These are phyloP conservation scores for Hipposideros armiger DNA, from an alignment of 2,113 vertebrate genomes.

Conservation along the genomic window DNA sequence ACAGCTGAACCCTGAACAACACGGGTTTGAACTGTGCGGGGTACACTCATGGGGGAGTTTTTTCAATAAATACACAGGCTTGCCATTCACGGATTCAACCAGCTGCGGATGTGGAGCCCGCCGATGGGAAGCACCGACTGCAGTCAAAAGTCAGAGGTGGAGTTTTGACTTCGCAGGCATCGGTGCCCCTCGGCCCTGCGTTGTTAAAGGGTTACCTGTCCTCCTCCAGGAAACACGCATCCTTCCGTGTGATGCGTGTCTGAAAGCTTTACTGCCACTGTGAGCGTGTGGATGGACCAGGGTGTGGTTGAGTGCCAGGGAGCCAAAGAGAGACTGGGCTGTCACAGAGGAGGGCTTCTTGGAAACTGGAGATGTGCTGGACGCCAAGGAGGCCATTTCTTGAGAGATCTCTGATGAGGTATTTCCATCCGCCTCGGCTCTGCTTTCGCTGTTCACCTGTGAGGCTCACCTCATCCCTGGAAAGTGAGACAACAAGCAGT, in stretches of 20 bases:
- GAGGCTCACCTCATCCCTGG: background rate
- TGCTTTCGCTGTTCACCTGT: background rate
- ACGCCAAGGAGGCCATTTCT: background rate
- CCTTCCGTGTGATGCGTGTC: fast-evolving
- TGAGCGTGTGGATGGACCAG: background rate
- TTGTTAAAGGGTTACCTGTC: background rate
- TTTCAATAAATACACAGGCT: background rate
- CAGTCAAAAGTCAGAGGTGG: background rate
- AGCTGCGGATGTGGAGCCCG: too few relatives aligned
- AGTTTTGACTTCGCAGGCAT: background rate
- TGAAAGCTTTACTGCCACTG: fast-evolving
- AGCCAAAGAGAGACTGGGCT: background rate
- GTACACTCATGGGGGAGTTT: fast-evolving
- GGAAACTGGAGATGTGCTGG: background rate
- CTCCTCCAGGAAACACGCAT: background rate
- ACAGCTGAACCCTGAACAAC: background rate
- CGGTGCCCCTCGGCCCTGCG: background rate
- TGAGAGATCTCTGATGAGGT: background rate
- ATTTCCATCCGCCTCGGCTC: background rate
- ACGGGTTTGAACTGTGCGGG: background rate
- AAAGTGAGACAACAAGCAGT: background rate
- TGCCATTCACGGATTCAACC: background rate
- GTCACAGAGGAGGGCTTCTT: background rate
- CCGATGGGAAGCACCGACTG: background rate
- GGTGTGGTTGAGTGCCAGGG: background rate